A percentile compares a stretch with the other conserved stretches of the same genome.
Evolutionary conservation across 2,888 invertebrate species (phyloP).

Genomic region (Apotomis turbidana): DNA sequence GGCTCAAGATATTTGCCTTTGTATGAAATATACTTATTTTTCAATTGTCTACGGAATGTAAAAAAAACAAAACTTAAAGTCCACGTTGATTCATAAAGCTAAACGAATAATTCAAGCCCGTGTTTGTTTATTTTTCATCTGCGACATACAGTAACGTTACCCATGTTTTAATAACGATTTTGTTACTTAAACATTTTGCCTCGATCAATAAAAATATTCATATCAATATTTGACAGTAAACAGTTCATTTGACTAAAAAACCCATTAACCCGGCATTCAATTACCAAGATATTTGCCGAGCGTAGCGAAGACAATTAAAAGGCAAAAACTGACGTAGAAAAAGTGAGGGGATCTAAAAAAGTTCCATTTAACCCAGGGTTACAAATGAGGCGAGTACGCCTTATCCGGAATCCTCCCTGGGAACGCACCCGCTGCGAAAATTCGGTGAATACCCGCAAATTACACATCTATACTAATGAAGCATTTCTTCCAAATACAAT

Average conservation of each 20-base stretch:
- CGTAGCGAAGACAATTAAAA: conserved; percentile 71
- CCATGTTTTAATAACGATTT: background rate
- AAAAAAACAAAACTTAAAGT: conserved; percentile 39
- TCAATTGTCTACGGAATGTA: too few species aligned
- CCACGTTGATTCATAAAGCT: conserved; percentile 13
- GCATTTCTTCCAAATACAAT: conserved; percentile 34
- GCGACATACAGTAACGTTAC: background rate
- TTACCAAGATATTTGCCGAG: conserved; percentile 48
- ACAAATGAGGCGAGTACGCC: conserved; percentile 73
- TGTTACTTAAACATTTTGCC: too few species aligned
- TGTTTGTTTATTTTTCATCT: background rate
- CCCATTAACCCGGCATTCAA: conserved; percentile 33
- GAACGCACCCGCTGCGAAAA: conserved; percentile 52
- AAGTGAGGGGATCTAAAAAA: conserved; percentile 72
- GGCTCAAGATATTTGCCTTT: too few species aligned
- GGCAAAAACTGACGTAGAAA: conserved; percentile 71
- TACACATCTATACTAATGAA: conserved; percentile 41
- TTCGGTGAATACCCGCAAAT: conserved; percentile 47
- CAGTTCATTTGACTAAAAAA: conserved; percentile 29
- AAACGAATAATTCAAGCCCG: conserved; percentile 10
- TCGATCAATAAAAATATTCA: too few species aligned
- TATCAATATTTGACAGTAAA: background rate
- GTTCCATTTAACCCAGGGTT: conserved; percentile 71
- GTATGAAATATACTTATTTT: too few species aligned
- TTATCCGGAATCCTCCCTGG: conserved; percentile 50